Percentiles rank a stretch among this genome's conserved stretches.
Evolutionary conservation across 2,888 invertebrate species (phyloP).

Genomic region (Eugnorisma glareosa): DNA sequence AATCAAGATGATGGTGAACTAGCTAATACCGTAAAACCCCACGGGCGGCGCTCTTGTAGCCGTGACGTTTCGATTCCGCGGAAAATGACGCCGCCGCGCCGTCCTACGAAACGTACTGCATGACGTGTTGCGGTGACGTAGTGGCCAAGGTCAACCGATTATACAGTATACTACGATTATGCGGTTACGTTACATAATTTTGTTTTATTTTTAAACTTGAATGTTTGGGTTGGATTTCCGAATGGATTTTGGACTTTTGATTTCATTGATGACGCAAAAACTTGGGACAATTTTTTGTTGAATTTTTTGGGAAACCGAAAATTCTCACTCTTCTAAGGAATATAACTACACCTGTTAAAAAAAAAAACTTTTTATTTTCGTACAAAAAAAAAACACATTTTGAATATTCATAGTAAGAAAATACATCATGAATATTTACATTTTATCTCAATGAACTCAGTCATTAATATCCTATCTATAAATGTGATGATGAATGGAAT

Average conservation of each 20-base stretch:
- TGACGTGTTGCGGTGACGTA: slow-evolving; percentile 65
- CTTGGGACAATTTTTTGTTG: neutral
- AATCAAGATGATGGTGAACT: slow-evolving; percentile 52
- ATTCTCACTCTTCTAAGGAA: neutral
- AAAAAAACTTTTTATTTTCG: neutral
- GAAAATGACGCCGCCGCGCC: slow-evolving; percentile 68
- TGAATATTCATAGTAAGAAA: neutral
- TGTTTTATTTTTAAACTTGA: slow-evolving; percentile 65
- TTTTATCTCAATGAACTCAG: slow-evolving; percentile 26
- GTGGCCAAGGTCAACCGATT: slow-evolving; percentile 78
- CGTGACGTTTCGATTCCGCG: slow-evolving; percentile 68
- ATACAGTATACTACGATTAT: slow-evolving; percentile 74
- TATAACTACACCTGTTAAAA: neutral
- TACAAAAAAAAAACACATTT: neutral
- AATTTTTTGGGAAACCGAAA: neutral
- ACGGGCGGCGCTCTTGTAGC: slow-evolving; percentile 61
- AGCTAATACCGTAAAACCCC: slow-evolving; percentile 65
- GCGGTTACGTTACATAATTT: slow-evolving; percentile 75
- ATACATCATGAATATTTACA: neutral
- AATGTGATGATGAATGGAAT: neutral
- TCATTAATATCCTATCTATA: slow-evolving; percentile 9
- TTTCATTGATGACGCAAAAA: slow-evolving; percentile 11
- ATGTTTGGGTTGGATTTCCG: slow-evolving; percentile 41
- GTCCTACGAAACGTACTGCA: slow-evolving; percentile 34
- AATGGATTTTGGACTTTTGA: slow-evolving; percentile 28